A percentile compares a stretch with the other conserved stretches of the same genome.
These are phyloP conservation scores for Poecilus cupreus DNA, from an alignment of 2,888 invertebrate genomes.

Conservation along the genomic window DNA sequence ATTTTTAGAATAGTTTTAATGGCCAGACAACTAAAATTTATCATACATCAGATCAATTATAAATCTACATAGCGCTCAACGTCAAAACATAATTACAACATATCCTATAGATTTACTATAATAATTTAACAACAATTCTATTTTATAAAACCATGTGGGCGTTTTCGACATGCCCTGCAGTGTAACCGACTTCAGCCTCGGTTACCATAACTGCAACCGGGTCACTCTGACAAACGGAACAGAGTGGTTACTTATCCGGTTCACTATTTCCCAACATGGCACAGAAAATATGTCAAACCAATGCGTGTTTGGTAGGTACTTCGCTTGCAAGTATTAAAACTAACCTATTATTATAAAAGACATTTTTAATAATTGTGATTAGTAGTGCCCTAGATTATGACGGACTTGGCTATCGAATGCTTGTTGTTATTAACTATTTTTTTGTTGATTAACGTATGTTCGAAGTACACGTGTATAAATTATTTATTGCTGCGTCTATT, in stretches of 20 bases:
- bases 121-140: not conserved
- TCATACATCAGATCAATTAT: no score
- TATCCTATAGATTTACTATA: not conserved
- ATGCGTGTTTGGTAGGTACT: not conserved
- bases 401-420: constrained; percentile 1
- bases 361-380: constrained; percentile 3
- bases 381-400: constrained; percentile 21
- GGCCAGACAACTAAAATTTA: no score
- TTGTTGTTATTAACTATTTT: constrained; percentile 15
- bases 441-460: not conserved
- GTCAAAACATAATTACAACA: not conserved
- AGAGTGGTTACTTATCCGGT: constrained; percentile 14
- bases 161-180: not conserved
- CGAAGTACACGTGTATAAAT: not conserved
- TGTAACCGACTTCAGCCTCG: not conserved
- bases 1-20: no score
- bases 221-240: constrained; percentile 5
- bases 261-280: constrained; percentile 25
- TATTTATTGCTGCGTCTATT: not conserved
- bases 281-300: constrained; percentile 15
- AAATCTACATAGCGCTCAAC: not conserved
- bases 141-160: constrained; percentile 10
- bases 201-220: constrained; percentile 23
- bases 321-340: not conserved
- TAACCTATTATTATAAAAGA: constrained; percentile 20